Base-by-base conservation (phyloP, 2,888 invertebrate genomes). In the Netelia melanura region DNA sequence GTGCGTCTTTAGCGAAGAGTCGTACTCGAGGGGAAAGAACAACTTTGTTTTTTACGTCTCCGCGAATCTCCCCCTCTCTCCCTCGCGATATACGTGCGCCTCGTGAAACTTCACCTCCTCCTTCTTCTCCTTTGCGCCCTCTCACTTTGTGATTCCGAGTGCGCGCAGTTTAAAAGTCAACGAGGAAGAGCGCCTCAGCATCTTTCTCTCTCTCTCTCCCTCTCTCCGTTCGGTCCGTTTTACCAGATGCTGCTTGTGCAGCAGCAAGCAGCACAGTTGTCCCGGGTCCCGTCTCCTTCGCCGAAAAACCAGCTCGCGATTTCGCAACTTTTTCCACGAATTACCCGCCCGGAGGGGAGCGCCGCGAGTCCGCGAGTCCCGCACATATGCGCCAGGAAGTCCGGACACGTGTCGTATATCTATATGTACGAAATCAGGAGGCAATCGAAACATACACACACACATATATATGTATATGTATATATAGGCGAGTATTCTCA, bases 161-260 rank as follows among this genome's bases (percentile, higher is more conserved):
- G 62, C 71, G 78, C 72, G 52, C 83, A 71, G 85, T 86, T 91
- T 90, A 88, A 91, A 89, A 90, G 85, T 89, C 90, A 89, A 90
- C 87, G 88, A 89, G 88, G 86, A 86, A 87, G 87, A 86, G 84
- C 83, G 85, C 84, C 82, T 82, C 85, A 62, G 72, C 21, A 21
- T 14, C 44, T 52, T 25, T 48, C 44, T 83, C 30, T 30, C 30
- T 38, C 30, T 38, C 38, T 38, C 38, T 68, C 21, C 25, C 70
- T n/a, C 11, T 64, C n/a, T 68, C 74, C 38, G 67, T 74, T 43
- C 74, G 70, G 64, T 11, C 67, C 77, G 84, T 54, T 58, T 67
- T 65, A 61, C 85, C 84, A 86, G 84, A 86, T 77, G 84, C 81
- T 76, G 10, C 38, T 9, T 10, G 30, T 65, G 56, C 17, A 38